Base-by-base conservation (phyloP, 2,113 vertebrate genomes). In the Lonchura striata region DNA sequence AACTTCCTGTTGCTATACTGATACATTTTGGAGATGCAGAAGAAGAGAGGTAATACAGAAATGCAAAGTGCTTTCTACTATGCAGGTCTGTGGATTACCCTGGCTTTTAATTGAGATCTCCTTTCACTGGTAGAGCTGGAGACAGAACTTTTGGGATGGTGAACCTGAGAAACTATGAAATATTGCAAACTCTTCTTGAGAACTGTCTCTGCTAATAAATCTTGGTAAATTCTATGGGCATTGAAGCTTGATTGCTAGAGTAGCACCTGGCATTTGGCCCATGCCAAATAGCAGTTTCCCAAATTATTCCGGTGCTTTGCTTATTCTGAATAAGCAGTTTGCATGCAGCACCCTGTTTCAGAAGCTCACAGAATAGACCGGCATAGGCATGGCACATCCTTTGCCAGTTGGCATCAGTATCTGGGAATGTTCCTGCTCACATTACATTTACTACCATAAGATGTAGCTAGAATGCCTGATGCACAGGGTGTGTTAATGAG, bases 331-430 rank as follows among this genome's bases (percentile, higher is more conserved):
- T 52, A 56, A 90, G 49, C 44, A 47, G 49, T 80, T 72, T 92
- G 49, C 49, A 65, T 42, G 63, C 25, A 70, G 31, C 66, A 85
- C 53, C 74, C 61, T 82, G 41, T 65, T 90, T 88, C 1, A 35
- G 78, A 88, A 85, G 57, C 35, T 37, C 54, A 68, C n/a, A 44
- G 49, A 93, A 88, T 39, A 93, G 95, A 69, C 23, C n/a, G 53
- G 31, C 57, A 49, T 8, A 79, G 71, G 37, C 49, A 76, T 27
- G 22, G 50, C 49, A 76, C 16, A 17, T 65, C 23, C 53, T 76
- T 91, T 88, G 90, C 94, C 92, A 95, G 41, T 63, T 94, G 92
- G 90, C 82, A 80, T 53, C 46, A 33, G 7, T 41, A 72, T 35
- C 70, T 90, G 44, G 20, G 57, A 87, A 69, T 0, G 4, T 69